phyloP scores from a whole-genome alignment of 2,113 vertebrate genomes.

The Cariama cristata region DNA sequence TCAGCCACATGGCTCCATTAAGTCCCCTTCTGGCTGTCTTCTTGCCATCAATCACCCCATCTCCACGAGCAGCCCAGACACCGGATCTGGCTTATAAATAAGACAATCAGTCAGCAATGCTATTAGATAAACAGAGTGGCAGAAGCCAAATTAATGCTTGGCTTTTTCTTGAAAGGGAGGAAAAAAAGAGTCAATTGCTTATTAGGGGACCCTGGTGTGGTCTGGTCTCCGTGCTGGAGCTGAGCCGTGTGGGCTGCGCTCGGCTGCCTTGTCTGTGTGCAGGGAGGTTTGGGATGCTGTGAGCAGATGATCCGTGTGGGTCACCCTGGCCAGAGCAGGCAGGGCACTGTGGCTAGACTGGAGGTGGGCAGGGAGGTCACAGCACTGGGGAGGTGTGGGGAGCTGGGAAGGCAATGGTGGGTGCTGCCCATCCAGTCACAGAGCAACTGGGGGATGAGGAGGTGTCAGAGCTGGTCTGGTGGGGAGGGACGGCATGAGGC shows the following conservation, averaged over 20 bases:
- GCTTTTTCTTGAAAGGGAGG: conserved; percentile 64
- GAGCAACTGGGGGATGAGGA: fast-evolving
- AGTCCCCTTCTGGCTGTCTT: conserved; percentile 49
- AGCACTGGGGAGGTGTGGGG: too few species aligned
- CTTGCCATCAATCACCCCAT: conserved; percentile 62
- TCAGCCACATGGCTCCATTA: conserved; percentile 62
- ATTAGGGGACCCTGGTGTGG: conserved; percentile 38
- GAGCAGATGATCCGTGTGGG: neutral
- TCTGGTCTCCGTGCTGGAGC: neutral
- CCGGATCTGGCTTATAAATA: conserved; percentile 70
- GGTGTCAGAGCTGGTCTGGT: neutral
- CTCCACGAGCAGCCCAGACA: conserved; percentile 21
- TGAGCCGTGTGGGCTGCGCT: neutral
- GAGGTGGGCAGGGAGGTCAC: neutral
- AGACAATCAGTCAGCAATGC: conserved; percentile 65
- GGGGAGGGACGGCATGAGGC: neutral
- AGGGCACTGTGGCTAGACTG: neutral
- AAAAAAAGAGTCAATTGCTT: conserved; percentile 59
- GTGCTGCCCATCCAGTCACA: neutral
- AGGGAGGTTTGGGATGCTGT: neutral
- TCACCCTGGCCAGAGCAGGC: neutral
- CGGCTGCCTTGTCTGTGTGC: fast-evolving
- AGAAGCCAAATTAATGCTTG: conserved; percentile 70
- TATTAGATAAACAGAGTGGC: conserved; percentile 71
- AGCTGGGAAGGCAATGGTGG: neutral